Conservation (phyloP, 2,797 vertebrate genomes). For the Varecia variegata region DNA sequence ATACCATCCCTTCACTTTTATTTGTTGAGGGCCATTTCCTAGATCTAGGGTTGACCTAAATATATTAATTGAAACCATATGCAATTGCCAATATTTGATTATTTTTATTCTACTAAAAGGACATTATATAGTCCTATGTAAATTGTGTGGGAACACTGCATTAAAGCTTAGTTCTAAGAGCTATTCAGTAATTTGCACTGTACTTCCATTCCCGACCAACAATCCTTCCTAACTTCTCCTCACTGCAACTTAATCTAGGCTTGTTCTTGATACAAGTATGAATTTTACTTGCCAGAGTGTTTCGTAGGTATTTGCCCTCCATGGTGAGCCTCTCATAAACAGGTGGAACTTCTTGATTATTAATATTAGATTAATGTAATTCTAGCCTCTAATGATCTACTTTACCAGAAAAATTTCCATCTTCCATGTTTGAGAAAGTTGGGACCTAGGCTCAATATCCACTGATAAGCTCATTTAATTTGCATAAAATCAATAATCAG, state of each 20-base stretch:
- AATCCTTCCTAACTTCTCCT: background rate
- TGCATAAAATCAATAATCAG: background rate
- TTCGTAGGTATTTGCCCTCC: background rate
- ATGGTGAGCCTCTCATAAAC: background rate
- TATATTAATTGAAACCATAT: background rate
- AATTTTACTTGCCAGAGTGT: background rate
- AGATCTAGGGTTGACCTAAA: background rate
- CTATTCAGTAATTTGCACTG: background rate
- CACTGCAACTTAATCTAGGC: background rate
- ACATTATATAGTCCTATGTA: background rate
- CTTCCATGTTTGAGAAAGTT: background rate
- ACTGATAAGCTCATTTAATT: background rate
- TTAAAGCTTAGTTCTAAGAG: background rate
- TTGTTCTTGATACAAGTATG: background rate
- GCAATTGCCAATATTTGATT: background rate
- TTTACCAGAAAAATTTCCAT: background rate
- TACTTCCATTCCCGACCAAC: background rate
- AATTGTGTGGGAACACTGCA: background rate
- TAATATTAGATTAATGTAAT: background rate
- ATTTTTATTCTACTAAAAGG: background rate
- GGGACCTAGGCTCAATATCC: background rate
- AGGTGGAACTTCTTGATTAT: background rate
- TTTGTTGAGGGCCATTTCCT: background rate
- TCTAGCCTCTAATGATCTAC: background rate
- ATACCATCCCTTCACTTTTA: background rate